These are phyloP conservation scores for Caenorhabditis inopinata DNA, from an alignment of 1,140 invertebrate species.

Conservation along the genomic window DNA sequence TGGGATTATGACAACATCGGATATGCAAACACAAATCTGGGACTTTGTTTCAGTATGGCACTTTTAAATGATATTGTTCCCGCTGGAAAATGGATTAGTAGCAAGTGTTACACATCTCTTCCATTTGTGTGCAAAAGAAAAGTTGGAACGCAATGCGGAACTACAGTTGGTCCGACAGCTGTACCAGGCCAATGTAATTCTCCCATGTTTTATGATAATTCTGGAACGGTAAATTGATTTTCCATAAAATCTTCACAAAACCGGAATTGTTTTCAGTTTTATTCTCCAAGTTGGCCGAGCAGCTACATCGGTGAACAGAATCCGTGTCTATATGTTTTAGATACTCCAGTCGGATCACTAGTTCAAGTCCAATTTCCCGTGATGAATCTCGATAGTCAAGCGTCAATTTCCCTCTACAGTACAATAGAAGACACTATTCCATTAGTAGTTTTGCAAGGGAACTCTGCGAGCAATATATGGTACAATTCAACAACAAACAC, in stretches of 20 bases:
- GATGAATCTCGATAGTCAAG: not conserved
- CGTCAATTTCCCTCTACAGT: not conserved
- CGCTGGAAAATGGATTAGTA: constrained; percentile 21
- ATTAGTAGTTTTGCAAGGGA: not conserved
- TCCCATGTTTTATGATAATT: not conserved
- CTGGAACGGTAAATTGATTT: not conserved
- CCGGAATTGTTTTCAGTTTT: constrained; percentile 18
- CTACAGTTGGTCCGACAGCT: not conserved
- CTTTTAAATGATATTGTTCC: not conserved
- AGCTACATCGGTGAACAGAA: not conserved
- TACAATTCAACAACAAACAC: constrained; percentile 5
- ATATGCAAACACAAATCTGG: not conserved
- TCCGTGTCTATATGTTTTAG: not conserved
- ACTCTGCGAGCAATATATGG: not conserved
- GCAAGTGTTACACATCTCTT: not conserved
- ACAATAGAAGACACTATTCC: not conserved
- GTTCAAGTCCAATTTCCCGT: not conserved
- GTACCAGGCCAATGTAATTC: not conserved
- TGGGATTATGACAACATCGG: not conserved
- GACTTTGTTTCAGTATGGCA: not conserved
- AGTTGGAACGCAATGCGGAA: not conserved
- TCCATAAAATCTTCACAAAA: no score
- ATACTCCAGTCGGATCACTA: not conserved
- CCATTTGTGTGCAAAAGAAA: constrained; percentile 9
- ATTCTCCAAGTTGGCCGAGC: constrained; percentile 14